Evolutionary conservation across 2,888 invertebrate genomes (phyloP).

Genomic region (Odontocerum albicorne): DNA sequence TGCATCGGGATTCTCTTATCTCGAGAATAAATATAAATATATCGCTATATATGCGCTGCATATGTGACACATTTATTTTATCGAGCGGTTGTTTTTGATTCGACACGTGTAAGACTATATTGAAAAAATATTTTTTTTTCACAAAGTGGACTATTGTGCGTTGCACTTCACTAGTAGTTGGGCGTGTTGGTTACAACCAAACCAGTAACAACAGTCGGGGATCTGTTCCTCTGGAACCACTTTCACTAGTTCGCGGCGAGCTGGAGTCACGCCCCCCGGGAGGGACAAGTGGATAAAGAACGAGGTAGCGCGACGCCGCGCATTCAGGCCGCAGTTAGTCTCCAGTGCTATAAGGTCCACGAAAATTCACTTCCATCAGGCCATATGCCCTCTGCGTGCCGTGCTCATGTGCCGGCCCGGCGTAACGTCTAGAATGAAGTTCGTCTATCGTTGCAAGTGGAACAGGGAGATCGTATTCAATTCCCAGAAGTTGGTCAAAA

Average conservation of each 20-base stretch:
- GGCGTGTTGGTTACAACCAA: too few species aligned
- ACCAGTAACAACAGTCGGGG: too few species aligned
- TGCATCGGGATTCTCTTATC: too few species aligned
- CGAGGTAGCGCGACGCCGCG: slow-evolving; percentile 1
- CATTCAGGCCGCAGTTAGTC: background rate
- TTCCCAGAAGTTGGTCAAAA: slow-evolving; percentile 89
- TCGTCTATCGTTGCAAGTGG: slow-evolving; percentile 89
- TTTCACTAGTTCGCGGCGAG: background rate
- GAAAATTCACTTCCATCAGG: slow-evolving; percentile 19
- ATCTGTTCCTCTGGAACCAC: background rate
- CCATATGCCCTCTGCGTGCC: slow-evolving; percentile 20
- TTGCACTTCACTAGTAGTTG: too few species aligned
- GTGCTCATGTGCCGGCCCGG: slow-evolving; percentile 39
- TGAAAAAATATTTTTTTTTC: too few species aligned
- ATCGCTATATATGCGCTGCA: too few species aligned
- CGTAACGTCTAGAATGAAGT: slow-evolving; percentile 63
- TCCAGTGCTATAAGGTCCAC: slow-evolving; percentile 1
- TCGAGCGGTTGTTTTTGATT: too few species aligned
- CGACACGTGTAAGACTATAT: too few species aligned
- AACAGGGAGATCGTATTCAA: slow-evolving; percentile 91
- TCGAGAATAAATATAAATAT: too few species aligned
- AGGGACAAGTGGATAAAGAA: too few species aligned
- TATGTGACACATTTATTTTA: too few species aligned
- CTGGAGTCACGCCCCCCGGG: too few species aligned
- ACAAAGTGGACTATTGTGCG: background rate